Conservation (phyloP, 2,113 vertebrate genomes). For the Cathartes aura region DNA sequence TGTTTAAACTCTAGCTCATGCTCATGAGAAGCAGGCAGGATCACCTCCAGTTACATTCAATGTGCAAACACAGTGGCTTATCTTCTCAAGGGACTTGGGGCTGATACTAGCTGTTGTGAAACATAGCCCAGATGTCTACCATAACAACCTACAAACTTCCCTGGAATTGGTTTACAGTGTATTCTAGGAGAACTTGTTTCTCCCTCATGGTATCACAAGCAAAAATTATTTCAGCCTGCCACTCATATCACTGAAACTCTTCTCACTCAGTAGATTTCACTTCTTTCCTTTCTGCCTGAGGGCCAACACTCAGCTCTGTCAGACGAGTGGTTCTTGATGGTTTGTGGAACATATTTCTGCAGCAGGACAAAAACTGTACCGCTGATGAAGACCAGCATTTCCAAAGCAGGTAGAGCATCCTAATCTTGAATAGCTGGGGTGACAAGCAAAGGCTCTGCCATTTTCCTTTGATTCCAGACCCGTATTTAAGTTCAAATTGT, state of each 20-base stretch:
- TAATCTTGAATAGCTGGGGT: not conserved
- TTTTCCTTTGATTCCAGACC: not conserved
- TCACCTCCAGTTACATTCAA: not conserved
- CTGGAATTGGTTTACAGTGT: not conserved
- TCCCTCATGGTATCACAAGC: not conserved
- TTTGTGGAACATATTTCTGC: not conserved
- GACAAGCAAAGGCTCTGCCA: not conserved
- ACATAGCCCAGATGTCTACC: not conserved
- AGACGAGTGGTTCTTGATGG: not conserved
- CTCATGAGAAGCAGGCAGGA: not conserved
- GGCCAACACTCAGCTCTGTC: not conserved
- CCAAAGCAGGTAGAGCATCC: not conserved
- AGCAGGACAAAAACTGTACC: not conserved
- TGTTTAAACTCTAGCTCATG: not conserved
- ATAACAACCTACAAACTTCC: not conserved
- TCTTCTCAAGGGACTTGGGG: not conserved
- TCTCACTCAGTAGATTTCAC: not conserved
- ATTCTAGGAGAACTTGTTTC: not conserved
- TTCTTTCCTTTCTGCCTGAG: not conserved
- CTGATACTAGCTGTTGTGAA: not conserved
- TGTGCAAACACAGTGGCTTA: not conserved
- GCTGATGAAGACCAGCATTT: not conserved
- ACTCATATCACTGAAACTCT: not conserved
- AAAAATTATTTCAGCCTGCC: not conserved
- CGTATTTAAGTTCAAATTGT: not conserved